Evolutionary conservation across 2,797 vertebrate genomes (phyloP).

Genomic region (Taeniopygia guttata): DNA sequence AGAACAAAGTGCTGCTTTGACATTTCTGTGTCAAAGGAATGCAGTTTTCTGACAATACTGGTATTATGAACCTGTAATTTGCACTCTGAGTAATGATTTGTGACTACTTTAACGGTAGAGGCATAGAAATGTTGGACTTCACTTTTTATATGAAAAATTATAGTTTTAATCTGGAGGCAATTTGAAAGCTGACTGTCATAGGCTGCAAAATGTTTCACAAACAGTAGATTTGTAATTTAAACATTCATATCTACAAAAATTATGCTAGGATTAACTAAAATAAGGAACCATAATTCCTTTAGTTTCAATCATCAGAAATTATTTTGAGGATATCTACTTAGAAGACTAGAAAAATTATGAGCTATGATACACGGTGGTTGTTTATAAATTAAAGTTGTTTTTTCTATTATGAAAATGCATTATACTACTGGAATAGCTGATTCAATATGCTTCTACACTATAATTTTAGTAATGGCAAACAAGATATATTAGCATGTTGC

Average conservation of each 20-base stretch:
- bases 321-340: neutral
- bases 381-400: neutral
- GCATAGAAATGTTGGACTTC: neutral
- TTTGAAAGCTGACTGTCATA: neutral
- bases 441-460: neutral
- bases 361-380: neutral
- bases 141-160: neutral
- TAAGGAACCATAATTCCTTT: neutral
- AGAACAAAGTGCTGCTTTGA: neutral
- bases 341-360: constrained; percentile 1
- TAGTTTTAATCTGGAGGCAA: neutral
- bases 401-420: neutral
- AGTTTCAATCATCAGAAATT: neutral
- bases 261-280: neutral
- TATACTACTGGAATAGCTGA: neutral
- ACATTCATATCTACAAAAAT: neutral
- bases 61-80: neutral
- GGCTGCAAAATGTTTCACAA: constrained; percentile 6
- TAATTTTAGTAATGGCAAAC: neutral
- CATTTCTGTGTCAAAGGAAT: neutral
- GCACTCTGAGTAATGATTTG: neutral
- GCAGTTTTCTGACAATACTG: neutral
- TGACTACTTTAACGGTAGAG: neutral
- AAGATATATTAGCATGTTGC: neutral
- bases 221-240: neutral